These are phyloP conservation scores for Lethrus apterus DNA, from an alignment of 1,140 invertebrate genomes.

Conservation along the genomic window DNA sequence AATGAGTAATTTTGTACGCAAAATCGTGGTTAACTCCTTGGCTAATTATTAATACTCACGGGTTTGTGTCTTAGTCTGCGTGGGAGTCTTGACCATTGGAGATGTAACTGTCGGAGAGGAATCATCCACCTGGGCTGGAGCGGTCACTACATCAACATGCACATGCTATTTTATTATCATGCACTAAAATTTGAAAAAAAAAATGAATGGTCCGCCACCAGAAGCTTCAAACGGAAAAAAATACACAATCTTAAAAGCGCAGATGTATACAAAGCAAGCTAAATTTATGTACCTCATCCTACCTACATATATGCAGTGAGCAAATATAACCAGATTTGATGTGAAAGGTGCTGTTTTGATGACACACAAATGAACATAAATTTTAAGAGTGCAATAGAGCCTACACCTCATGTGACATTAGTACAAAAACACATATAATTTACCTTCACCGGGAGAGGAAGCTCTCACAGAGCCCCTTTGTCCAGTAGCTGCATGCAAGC, in stretches of 20 bases:
- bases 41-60: too few species aligned
- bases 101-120: slow-evolving; percentile 6
- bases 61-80: slow-evolving; percentile 10
- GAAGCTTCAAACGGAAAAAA: background rate
- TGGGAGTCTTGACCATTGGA: slow-evolving; percentile 1
- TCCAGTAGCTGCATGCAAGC: slow-evolving; percentile 36
- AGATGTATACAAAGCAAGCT: background rate
- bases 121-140: slow-evolving; percentile 8
- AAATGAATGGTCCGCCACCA: slow-evolving; percentile 3
- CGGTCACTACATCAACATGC: slow-evolving; percentile 14
- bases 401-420: slow-evolving; percentile 10
- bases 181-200: slow-evolving; percentile 5
- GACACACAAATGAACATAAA: background rate
- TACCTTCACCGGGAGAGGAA: slow-evolving; percentile 41
- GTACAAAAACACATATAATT: too few species aligned
- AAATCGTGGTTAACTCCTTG: too few species aligned
- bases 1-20: too few species aligned
- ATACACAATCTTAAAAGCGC: too few species aligned
- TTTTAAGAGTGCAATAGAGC: slow-evolving; percentile 13
- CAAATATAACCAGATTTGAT: background rate
- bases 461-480: slow-evolving; percentile 38
- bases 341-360: slow-evolving; percentile 7
- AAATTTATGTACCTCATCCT: background rate
- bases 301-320: slow-evolving; percentile 1
- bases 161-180: slow-evolving; percentile 11